phyloP scores from a whole-genome alignment of 1,140 invertebrate species.

The Dufourea novaeangliae region DNA sequence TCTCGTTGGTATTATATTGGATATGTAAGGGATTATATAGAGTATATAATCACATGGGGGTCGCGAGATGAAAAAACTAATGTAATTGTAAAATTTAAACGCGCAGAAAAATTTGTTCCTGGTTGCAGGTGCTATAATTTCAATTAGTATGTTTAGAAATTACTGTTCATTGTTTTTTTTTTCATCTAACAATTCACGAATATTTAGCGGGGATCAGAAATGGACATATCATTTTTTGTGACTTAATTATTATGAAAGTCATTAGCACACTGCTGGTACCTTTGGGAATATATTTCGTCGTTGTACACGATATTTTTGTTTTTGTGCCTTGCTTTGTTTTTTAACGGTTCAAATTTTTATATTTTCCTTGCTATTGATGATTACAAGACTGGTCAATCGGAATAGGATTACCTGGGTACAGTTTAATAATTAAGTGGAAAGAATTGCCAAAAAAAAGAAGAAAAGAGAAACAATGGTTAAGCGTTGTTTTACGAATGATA shows the following conservation, averaged over 20 bases:
- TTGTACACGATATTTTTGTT: slow-evolving; percentile 30
- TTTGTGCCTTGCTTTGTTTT: slow-evolving; percentile 26
- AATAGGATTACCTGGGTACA: slow-evolving; percentile 19
- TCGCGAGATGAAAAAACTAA: not conserved
- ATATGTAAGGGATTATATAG: slow-evolving; percentile 19
- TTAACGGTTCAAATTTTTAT: slow-evolving; percentile 31
- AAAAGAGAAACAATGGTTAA: slow-evolving; percentile 11
- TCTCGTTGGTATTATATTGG: slow-evolving; percentile 8
- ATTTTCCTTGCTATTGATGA: slow-evolving; percentile 26
- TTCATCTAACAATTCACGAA: slow-evolving; percentile 10
- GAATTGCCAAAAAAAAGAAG: slow-evolving; percentile 25
- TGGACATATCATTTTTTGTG: slow-evolving; percentile 13
- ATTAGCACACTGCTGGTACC: not conserved
- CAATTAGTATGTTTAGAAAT: slow-evolving; percentile 13
- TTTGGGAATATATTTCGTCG: slow-evolving; percentile 14
- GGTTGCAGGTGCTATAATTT: slow-evolving; percentile 11
- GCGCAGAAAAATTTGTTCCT: slow-evolving; percentile 31
- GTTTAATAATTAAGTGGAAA: slow-evolving; percentile 33
- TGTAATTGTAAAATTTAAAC: slow-evolving; percentile 12
- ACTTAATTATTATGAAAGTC: slow-evolving; percentile 11
- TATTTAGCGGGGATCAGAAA: not conserved
- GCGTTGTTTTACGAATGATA: slow-evolving; percentile 5
- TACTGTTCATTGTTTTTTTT: slow-evolving; percentile 15
- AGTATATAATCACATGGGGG: slow-evolving; percentile 1
- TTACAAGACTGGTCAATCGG: slow-evolving; percentile 41